phyloP scores from a whole-genome alignment of 2,797 vertebrate genomes.

The Poeciliopsis paucimaculata region DNA sequence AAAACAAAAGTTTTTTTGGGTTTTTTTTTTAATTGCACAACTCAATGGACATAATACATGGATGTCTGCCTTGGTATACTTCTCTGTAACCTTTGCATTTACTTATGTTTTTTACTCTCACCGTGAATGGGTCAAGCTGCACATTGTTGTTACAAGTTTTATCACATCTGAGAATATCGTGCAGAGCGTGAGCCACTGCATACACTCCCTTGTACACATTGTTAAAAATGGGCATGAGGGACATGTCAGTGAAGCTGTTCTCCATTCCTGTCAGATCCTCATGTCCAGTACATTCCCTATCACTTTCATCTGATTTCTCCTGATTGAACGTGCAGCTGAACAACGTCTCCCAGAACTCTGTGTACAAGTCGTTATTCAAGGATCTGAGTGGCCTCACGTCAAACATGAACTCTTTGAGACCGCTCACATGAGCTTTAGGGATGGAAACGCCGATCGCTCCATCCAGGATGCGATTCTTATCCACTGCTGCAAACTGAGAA shows the following conservation, averaged over 20 bases:
- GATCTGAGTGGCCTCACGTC: conserved; percentile 63
- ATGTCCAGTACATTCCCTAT: conserved; percentile 59
- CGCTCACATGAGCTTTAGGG: conserved; percentile 67
- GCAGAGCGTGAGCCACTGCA: conserved; percentile 75
- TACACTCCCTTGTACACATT: conserved; percentile 80
- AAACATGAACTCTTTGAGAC: conserved; percentile 71
- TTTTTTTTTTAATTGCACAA: neutral
- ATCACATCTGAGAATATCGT: conserved; percentile 64
- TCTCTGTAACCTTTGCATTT: neutral
- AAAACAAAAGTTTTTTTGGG: conserved; percentile 56
- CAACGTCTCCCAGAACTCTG: conserved; percentile 73
- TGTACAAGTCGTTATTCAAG: conserved; percentile 66
- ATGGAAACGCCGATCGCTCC: conserved; percentile 79
- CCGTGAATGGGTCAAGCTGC: conserved; percentile 58
- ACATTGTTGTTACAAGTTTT: conserved; percentile 56
- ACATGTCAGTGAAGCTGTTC: conserved; percentile 73
- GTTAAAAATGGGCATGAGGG: conserved; percentile 73
- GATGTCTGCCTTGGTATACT: neutral
- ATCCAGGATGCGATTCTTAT: conserved; percentile 66
- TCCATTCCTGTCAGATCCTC: conserved; percentile 59
- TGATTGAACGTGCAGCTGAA: conserved; percentile 69
- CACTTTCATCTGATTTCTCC: conserved; percentile 37
- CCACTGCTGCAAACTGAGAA: conserved; percentile 56
- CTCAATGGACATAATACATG: neutral
- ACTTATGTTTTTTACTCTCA: conserved; percentile 8